Base-by-base conservation (phyloP, 2,888 invertebrate genomes). In the Rhopalosiphum nymphaeae region DNA sequence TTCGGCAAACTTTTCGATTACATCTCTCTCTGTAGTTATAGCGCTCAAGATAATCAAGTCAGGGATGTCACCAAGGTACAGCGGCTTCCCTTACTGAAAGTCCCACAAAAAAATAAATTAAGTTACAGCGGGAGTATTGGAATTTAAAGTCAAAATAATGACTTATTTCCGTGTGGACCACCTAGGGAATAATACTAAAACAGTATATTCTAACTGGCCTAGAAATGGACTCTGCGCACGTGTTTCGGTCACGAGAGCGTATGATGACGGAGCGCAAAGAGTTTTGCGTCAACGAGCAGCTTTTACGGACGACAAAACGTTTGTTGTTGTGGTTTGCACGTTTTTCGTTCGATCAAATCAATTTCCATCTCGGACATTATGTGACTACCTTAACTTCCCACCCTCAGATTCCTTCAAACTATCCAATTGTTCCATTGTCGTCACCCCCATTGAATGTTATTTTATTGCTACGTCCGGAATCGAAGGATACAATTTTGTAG, bases 1-100 rank as follows among this genome's bases (percentile, higher is more conserved):
- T 53, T 78, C 88, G 78, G 21, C 67, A 93, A 88, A 93, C 92
- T 93, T 93, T 93, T 93, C 78, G 93, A 89, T 93, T 89, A 93
- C 56, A n/a, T 56, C 49, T 56, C 49, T 46, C 53, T 42, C 44
- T 56, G 13, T 36, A 93, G 93, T 89, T 89, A 44, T 89, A 84
- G 44, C 44, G 26, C 67, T 16, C 25, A 25, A 0, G 56, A 84
- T 89, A 89, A 93, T 89, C 78, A 57, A 93, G 93, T 78, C 78
- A 26, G 10, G 46, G 29, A 86, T 46, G 90, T 67, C 90, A 90
- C 90, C 44, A n/a, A 10, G 25, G 21, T 53, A 53, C n/a, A 11
- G 26, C n/a, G 3, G 13, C 16, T 29, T 46, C 5, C 11, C 5
- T 29, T 57, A 16, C 7, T 21, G 53, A 87, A 87, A 29, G 57